Percentiles rank a stretch among this genome's conserved stretches.
These are phyloP conservation scores for Drosophila melanosoma DNA, from an alignment of 2,888 invertebrate genomes.

Conservation along the genomic window DNA sequence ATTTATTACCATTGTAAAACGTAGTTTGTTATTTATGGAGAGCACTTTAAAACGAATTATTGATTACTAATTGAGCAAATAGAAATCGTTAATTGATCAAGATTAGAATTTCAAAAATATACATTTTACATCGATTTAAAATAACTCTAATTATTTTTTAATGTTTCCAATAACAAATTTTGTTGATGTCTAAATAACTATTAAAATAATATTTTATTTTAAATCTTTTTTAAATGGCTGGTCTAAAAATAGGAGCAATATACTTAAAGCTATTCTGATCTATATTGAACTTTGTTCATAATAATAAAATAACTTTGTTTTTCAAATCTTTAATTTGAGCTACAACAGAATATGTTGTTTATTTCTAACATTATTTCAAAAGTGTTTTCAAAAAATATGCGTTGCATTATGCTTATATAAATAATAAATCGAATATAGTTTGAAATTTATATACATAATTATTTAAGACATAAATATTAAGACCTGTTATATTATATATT, in stretches of 20 bases:
- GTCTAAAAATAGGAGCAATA: neutral
- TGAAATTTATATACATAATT: neutral
- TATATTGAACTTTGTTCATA: neutral
- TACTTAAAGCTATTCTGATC: neutral
- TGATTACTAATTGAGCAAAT: neutral
- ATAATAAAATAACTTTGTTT: neutral
- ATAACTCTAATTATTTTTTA: neutral
- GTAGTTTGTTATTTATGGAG: neutral
- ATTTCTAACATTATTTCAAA: neutral
- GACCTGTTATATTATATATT: no score
- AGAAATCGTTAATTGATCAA: neutral
- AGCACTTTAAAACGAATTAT: neutral
- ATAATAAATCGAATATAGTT: neutral
- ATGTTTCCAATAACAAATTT: neutral
- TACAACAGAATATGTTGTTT: neutral
- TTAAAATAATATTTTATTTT: neutral
- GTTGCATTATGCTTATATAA: neutral
- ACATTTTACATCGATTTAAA: neutral
- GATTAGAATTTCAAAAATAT: neutral
- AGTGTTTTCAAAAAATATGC: neutral
- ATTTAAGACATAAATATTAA: neutral
- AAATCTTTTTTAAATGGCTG: neutral
- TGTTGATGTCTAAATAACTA: neutral
- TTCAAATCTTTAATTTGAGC: neutral
- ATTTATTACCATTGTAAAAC: neutral